Percentiles rank a stretch among this genome's conserved stretches.
These are phyloP conservation scores for Osmerus eperlanus DNA, from an alignment of 2,113 vertebrate genomes.

Conservation along the genomic window DNA sequence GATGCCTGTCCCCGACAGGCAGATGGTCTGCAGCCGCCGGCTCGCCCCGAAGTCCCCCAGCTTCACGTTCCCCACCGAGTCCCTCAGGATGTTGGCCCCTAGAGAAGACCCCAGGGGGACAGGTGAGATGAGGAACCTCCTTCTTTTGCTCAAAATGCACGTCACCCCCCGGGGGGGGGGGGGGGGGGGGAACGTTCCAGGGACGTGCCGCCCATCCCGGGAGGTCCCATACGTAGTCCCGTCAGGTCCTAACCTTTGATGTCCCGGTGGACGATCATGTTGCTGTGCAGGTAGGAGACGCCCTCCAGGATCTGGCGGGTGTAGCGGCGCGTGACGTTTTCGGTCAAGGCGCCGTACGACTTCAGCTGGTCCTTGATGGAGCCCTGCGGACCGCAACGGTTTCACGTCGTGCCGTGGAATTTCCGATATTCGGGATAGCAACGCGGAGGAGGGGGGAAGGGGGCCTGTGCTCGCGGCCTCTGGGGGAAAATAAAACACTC, in stretches of 20 bases:
- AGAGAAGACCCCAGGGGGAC: slow-evolving; percentile 12
- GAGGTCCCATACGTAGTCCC: not conserved
- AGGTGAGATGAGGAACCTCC: not conserved
- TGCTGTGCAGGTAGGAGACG: slow-evolving; percentile 97
- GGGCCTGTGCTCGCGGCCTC: not conserved
- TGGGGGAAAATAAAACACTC: slow-evolving; percentile 42
- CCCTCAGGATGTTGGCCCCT: slow-evolving; percentile 97
- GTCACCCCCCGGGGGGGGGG: too few relatives aligned
- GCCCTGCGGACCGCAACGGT: slow-evolving; percentile 70
- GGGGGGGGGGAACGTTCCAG: too few relatives aligned
- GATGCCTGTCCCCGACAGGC: slow-evolving; percentile 95
- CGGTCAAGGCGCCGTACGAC: slow-evolving; percentile 94
- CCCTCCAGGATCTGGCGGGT: slow-evolving; percentile 97
- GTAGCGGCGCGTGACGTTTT: slow-evolving; percentile 96
- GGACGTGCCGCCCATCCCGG: not conserved
- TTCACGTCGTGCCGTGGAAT: not conserved
- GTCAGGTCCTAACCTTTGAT: slow-evolving; percentile 86
- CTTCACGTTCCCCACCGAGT: slow-evolving; percentile 96
- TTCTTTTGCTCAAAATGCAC: too few relatives aligned
- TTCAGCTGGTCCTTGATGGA: slow-evolving; percentile 99
- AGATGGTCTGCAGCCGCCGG: slow-evolving; percentile 95
- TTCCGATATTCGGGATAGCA: not conserved
- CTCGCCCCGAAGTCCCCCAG: slow-evolving; percentile 98
- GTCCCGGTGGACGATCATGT: slow-evolving; percentile 99
- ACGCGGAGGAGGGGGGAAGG: too few relatives aligned